phyloP scores from a whole-genome alignment of 2,113 vertebrate species.

The Coryphaenoides rupestris region DNA sequence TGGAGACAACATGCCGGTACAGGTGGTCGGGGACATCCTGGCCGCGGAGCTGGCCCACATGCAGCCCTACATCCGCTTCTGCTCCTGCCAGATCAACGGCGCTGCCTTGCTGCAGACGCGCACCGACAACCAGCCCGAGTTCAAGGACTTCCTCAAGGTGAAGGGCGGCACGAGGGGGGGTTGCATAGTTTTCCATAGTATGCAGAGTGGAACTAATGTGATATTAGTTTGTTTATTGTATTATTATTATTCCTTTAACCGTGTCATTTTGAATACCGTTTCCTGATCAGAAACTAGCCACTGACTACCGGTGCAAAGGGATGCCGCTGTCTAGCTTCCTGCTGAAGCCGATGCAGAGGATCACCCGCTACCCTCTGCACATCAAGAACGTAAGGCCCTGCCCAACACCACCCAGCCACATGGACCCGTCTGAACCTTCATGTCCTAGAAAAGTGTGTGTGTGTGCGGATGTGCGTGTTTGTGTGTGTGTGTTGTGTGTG shows the following conservation, averaged over 20 bases:
- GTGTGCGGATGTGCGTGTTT: too few relatives aligned
- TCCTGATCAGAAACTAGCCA: conserved; percentile 82
- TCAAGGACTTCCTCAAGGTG: conserved; percentile 94
- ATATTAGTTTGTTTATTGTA: not conserved
- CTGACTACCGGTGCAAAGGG: conserved; percentile 91
- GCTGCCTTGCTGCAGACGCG: conserved; percentile 85
- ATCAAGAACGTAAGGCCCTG: conserved; percentile 84
- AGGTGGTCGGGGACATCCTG: conserved; percentile 89
- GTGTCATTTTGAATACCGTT: conserved; percentile 3
- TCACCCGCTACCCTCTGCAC: conserved; percentile 95
- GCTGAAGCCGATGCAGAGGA: conserved; percentile 97
- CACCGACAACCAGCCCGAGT: conserved; percentile 86
- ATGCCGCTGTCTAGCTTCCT: conserved; percentile 98
- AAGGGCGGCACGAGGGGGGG: not conserved
- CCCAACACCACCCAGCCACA: too few relatives aligned
- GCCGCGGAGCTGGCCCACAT: conserved; percentile 86
- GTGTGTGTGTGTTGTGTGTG: conserved; percentile 6
- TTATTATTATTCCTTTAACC: not conserved
- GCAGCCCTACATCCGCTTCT: conserved; percentile 95
- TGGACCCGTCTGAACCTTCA: not conserved
- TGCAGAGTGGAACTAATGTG: not conserved
- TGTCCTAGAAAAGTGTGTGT: not conserved
- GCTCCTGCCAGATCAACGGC: conserved; percentile 91
- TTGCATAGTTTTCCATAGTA: not conserved
- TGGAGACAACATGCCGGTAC: conserved; percentile 91